Conservation (phyloP, 1,140 invertebrate genomes). For the Heliconius nattereri region DNA sequence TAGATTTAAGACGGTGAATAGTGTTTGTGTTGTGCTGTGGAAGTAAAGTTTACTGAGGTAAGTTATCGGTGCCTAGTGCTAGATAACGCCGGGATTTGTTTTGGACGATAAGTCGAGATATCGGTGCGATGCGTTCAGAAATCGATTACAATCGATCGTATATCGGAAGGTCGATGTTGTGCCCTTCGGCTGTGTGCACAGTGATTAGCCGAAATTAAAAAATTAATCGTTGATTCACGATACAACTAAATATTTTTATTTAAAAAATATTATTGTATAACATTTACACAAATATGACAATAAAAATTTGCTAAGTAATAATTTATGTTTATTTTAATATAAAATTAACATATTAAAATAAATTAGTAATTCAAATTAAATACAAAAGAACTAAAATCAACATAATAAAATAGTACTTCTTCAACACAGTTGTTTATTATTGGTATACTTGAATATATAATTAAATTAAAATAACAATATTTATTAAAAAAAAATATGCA, state of each 20-base stretch:
- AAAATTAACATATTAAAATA: too few relatives aligned
- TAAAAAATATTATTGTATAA: background rate
- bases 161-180: slow-evolving; percentile 30
- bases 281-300: too few relatives aligned
- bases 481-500: slow-evolving; percentile 22
- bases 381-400: too few relatives aligned
- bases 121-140: slow-evolving; percentile 25
- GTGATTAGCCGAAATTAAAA: slow-evolving; percentile 1
- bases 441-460: background rate
- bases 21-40: slow-evolving; percentile 55
- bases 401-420: too few relatives aligned
- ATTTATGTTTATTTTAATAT: too few relatives aligned
- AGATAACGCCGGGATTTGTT: slow-evolving; percentile 71
- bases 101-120: slow-evolving; percentile 35
- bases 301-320: too few relatives aligned
- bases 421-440: too few relatives aligned
- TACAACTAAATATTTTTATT: background rate
- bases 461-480: background rate
- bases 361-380: too few relatives aligned
- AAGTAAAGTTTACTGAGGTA: slow-evolving; percentile 52
- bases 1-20: slow-evolving; percentile 70
- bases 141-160: slow-evolving; percentile 36
- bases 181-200: slow-evolving; percentile 17
- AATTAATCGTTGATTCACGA: background rate
- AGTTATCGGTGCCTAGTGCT: slow-evolving; percentile 62